Percentiles rank a stretch among this genome's conserved stretches.
phyloP scores from a whole-genome alignment of 2,888 invertebrate genomes.

The Ennomos fuscantarius region DNA sequence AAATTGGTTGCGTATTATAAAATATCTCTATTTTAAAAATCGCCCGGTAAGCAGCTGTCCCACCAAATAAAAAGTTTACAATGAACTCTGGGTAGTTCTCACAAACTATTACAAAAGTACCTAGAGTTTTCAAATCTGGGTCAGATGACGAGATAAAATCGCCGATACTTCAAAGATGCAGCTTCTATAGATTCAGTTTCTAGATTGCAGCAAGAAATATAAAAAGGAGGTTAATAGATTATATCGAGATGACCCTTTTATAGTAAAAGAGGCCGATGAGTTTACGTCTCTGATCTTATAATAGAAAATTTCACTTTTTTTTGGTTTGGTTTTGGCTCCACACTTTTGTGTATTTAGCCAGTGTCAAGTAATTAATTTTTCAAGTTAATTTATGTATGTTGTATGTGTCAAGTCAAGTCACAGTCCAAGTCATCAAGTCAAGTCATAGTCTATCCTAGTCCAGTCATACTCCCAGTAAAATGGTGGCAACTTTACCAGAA shows the following conservation, averaged over 20 bases:
- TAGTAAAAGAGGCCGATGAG: background rate
- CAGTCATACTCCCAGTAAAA: too few species aligned
- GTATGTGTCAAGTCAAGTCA: too few species aligned
- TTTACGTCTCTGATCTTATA: slow-evolving; percentile 2
- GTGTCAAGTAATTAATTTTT: too few species aligned
- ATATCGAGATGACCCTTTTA: slow-evolving; percentile 32
- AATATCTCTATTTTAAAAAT: slow-evolving; percentile 4
- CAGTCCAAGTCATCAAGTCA: too few species aligned
- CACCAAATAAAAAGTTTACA: slow-evolving; percentile 19
- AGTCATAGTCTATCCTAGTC: too few species aligned
- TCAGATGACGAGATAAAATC: slow-evolving; percentile 58
- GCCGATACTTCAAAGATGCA: slow-evolving; percentile 53
- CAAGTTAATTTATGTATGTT: too few species aligned
- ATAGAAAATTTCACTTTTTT: too few species aligned
- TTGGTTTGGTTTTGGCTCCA: too few species aligned
- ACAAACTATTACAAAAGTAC: slow-evolving; percentile 36
- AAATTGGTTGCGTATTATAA: too few species aligned
- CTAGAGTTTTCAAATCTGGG: slow-evolving; percentile 45
- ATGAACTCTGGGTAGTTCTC: slow-evolving; percentile 11
- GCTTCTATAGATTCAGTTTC: slow-evolving; percentile 46
- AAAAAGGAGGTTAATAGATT: slow-evolving; percentile 39
- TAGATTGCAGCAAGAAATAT: slow-evolving; percentile 45
- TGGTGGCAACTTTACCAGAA: too few species aligned
- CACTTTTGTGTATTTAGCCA: too few species aligned
- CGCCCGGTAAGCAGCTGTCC: slow-evolving; percentile 15